Evolutionary conservation across 2,797 vertebrate genomes (phyloP).

Genomic region (Tauraco hartlaubi): DNA sequence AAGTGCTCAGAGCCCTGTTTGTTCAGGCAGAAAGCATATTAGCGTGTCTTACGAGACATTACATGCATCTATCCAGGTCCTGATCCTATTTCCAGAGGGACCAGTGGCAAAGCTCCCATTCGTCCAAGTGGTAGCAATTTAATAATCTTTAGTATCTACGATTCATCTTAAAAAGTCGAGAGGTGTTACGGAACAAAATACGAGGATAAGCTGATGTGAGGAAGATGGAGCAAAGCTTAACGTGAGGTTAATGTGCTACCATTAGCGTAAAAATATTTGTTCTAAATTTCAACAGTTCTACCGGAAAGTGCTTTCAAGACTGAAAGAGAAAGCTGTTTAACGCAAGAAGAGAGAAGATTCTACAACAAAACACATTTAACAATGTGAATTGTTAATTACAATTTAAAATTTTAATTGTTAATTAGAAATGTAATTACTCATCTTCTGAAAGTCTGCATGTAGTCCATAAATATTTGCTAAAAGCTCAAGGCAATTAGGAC

Average conservation of each 20-base stretch:
- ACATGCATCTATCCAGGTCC: not conserved
- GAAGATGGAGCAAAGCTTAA: not conserved
- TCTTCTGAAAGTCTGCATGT: not conserved
- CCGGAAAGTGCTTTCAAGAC: not conserved
- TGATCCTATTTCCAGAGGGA: not conserved
- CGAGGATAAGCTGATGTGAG: not conserved
- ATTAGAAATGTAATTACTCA: not conserved
- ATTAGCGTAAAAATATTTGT: not conserved
- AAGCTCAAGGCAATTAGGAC: not conserved
- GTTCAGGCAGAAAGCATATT: not conserved
- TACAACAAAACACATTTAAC: not conserved
- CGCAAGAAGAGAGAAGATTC: not conserved
- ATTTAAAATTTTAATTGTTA: too few relatives aligned
- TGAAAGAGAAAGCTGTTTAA: not conserved
- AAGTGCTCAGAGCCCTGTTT: not conserved
- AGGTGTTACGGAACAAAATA: not conserved
- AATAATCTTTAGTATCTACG: not conserved
- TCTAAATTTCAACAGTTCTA: not conserved
- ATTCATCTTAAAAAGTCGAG: not conserved
- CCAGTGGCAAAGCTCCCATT: not conserved
- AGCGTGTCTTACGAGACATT: not conserved
- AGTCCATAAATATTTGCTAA: conserved; percentile 6
- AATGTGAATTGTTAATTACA: not conserved
- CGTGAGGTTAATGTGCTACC: not conserved
- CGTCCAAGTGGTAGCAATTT: not conserved